Base-by-base conservation (phyloP, 2,113 vertebrate species). In the Notarius lentiginosus region DNA sequence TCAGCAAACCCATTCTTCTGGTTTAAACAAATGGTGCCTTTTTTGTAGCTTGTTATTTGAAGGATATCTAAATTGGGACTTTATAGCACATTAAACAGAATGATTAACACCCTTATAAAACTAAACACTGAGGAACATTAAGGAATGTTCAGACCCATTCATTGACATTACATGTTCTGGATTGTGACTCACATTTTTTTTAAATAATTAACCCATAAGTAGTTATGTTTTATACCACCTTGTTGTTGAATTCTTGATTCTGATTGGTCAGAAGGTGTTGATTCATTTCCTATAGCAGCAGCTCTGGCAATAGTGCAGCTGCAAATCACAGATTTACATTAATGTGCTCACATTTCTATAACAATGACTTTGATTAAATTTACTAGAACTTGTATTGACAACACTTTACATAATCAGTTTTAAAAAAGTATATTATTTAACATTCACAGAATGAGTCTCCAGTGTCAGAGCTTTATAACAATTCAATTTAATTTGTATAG, bases 1-100 rank as follows among this genome's bases (percentile, higher is more conserved):
- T 90, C 92, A 90, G 90, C 91, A 91, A 91, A 91, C 92, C 91
- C 87, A 85, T 89, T 86, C 75, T 85, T 77, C 84, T 85, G 79
- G 83, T 82, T 89, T 91, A 34, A 80, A 76, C 55, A 72, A 22
- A 75, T 20, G 3, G 18, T 11, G 41, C 6, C 17, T 72, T 18
- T 20, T 66, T 22, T 17, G 8, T 73, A 20, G 5, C 47, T 51
- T 20, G 7, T 8, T 73, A 73, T 47, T 22, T 47, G 7, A 49
- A 47, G 1, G 1, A 9, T 9, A 73, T 20, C 17, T 41, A 47
- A 3, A 2, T 18, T 72, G 7, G 34, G 17, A 68, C 27, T 66
- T 66, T 27, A 27, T 15, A 68, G n/a, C 65, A 30, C 68, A 72
- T 41, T 70, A 18, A 66, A 8, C 66, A 70, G 14, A 70, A 14